Conservation (phyloP, 2,113 vertebrate species). For the Echinops telfairi region DNA sequence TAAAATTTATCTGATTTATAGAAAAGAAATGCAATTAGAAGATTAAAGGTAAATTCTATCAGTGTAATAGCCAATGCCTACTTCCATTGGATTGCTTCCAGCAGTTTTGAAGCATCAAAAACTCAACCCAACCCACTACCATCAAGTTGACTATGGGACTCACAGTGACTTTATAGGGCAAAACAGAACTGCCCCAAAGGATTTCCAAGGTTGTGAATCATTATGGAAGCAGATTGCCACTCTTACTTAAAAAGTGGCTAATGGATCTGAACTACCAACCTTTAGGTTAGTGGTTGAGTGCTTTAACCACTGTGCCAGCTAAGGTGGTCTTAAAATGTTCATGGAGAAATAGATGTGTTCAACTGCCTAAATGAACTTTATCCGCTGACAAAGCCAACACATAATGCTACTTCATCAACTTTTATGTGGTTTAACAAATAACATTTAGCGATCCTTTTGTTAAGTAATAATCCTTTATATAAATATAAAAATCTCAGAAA, state of each 20-base stretch:
- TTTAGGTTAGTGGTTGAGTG: too few relatives aligned
- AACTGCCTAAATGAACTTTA: slow-evolving; percentile 45
- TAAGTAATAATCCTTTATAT: slow-evolving; percentile 75
- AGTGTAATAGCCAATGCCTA: not conserved
- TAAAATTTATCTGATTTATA: slow-evolving; percentile 69
- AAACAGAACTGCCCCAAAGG: too few relatives aligned
- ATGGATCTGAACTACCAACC: too few relatives aligned
- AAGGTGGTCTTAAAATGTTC: not conserved
- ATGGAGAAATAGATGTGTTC: slow-evolving; percentile 35
- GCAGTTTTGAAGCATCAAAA: not conserved
- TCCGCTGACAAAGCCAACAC: slow-evolving; percentile 59
- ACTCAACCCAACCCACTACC: too few relatives aligned
- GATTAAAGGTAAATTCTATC: slow-evolving; percentile 63
- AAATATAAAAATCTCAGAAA: slow-evolving; percentile 85
- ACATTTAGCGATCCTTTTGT: slow-evolving; percentile 72
- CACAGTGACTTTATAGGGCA: too few relatives aligned
- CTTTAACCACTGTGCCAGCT: too few relatives aligned
- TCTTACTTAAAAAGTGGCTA: too few relatives aligned
- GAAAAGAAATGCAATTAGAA: slow-evolving; percentile 61
- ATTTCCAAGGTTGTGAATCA: too few relatives aligned
- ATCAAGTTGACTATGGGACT: too few relatives aligned
- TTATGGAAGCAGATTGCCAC: too few relatives aligned
- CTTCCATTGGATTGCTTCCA: not conserved
- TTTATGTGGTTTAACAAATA: slow-evolving; percentile 69
- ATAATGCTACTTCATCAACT: slow-evolving; percentile 72